These are phyloP conservation scores for Agonopterix heracliana DNA, from an alignment of 2,888 invertebrate genomes.

Conservation along the genomic window DNA sequence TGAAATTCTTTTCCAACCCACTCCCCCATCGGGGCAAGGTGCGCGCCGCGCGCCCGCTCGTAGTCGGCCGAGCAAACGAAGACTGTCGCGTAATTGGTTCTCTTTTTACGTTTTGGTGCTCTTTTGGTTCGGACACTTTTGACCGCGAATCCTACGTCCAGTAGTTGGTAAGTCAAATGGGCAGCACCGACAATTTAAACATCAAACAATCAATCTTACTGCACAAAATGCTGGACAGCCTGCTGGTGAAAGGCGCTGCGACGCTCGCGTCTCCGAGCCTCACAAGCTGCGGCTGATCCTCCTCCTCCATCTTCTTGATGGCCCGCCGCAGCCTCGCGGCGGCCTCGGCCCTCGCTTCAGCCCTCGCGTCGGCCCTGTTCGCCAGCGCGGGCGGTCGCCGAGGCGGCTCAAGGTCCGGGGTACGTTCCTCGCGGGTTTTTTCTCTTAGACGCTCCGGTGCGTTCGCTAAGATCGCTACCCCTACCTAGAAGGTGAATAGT, in stretches of 20 bases:
- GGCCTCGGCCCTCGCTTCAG: slow-evolving; percentile 50
- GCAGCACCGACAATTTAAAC: no score
- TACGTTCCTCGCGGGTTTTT: slow-evolving; percentile 72
- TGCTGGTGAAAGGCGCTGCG: slow-evolving; percentile 99
- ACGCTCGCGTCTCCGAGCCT: slow-evolving; percentile 99
- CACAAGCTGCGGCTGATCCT: slow-evolving; percentile 91
- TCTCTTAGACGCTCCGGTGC: slow-evolving; percentile 78
- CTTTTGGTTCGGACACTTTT: no score
- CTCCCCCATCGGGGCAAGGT: no score
- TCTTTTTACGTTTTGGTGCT: no score
- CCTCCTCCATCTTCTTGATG: slow-evolving; percentile 91
- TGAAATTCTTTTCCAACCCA: no score
- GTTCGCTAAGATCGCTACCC: slow-evolving; percentile 92
- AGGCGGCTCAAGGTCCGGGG: slow-evolving; percentile 79
- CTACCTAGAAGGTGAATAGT: slow-evolving; percentile 61
- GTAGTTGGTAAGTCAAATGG: no score
- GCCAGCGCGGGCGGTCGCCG: slow-evolving; percentile 22
- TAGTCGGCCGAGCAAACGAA: no score
- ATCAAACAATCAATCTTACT: slow-evolving; percentile 80
- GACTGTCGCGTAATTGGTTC: no score
- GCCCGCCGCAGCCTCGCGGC: slow-evolving; percentile 78
- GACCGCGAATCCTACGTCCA: no score
- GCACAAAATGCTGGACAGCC: slow-evolving; percentile 95
- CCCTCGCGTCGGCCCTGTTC: slow-evolving; percentile 29
- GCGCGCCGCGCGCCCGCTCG: no score